Evolutionary conservation across 2,113 vertebrate genomes (phyloP), one percentile per base, ranked within the genome.

Genomic region (Picathartes gymnocephalus): DNA sequence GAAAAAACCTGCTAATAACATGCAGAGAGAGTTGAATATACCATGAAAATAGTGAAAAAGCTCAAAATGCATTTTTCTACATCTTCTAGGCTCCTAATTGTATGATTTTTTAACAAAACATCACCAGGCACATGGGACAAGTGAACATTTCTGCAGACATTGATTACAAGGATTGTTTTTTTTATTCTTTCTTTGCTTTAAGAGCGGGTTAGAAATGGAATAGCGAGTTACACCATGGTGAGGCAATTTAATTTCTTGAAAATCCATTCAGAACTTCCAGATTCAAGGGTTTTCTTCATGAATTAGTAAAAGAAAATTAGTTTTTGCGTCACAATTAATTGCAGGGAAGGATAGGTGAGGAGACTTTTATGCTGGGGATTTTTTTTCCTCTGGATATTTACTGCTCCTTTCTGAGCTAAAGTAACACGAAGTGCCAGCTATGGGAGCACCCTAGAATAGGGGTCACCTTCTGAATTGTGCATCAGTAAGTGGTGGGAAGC

Each of bases 171-270:
- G 35, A 73, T 61, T 58, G 30, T 42, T 74, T 50, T 68, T 37
- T 33, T 70, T 33, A 35, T 53, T 42, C 33, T 60, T 77, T 33
- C 19, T 56, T 93, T 53, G 8, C 45, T 85, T 86, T 74, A 83
- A 83, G 40, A 74, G 76, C 71, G 33, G 20, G 35, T 82, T 81
- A 57, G 83, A 95, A 92, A 66, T 30, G 31, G 2, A 69, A 56
- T 31, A 15, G 39, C 10, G 2, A 86, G 21, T 56, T 73, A 68
- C 13, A 60, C 56, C 23, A 2, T 13, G 28, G 40, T 71, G 60
- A 94, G 92, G 65, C 47, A 88, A 90, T 90, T 90, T 62, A 66
- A 83, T 86, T 86, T 79, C 66, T 51, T 64, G 27, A 85, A 87
- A 92, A 87, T 37, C 45, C 65, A 81, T 53, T 86, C 35, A 23